phyloP scores from a whole-genome alignment of 1,140 invertebrate genomes.

The Battus philenor region DNA sequence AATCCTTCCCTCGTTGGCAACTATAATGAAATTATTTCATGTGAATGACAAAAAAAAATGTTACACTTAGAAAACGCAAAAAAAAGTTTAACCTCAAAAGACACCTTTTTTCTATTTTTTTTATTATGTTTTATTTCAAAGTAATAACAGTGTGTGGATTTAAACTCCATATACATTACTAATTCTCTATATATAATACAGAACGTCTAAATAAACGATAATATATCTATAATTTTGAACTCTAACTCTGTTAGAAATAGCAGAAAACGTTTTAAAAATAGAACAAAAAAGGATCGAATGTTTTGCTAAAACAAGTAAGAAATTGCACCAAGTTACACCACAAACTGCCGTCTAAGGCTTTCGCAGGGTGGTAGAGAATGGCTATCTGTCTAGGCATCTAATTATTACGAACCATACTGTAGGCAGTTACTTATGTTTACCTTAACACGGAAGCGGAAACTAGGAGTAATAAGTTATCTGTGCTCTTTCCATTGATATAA shows the following conservation, averaged over 20 bases:
- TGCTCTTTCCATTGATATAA: too few relatives aligned
- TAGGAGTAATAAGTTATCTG: too few relatives aligned
- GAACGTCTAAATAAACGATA: too few relatives aligned
- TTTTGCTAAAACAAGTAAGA: conserved; percentile 32
- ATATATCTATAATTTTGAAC: too few relatives aligned
- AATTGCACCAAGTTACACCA: conserved; percentile 43
- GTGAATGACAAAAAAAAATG: neutral
- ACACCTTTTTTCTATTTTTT: conserved; percentile 55
- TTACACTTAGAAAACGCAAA: conserved; percentile 8
- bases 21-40: conserved; percentile 30
- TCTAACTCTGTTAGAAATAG: conserved; percentile 12
- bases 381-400: conserved; percentile 60
- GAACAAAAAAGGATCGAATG: conserved; percentile 2
- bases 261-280: conserved; percentile 26
- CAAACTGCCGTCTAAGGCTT: conserved; percentile 34
- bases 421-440: conserved; percentile 24
- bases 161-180: conserved; percentile 50
- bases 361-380: conserved; percentile 35
- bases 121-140: conserved; percentile 53
- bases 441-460: too few relatives aligned
- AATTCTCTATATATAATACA: too few relatives aligned
- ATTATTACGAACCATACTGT: conserved; percentile 47
- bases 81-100: conserved; percentile 41
- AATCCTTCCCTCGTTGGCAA: conserved; percentile 62
- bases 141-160: conserved; percentile 38